A percentile compares a stretch with the other conserved stretches of the same genome.
Conservation (phyloP, 2,888 invertebrate genomes). For the Hypsopygia costalis region DNA sequence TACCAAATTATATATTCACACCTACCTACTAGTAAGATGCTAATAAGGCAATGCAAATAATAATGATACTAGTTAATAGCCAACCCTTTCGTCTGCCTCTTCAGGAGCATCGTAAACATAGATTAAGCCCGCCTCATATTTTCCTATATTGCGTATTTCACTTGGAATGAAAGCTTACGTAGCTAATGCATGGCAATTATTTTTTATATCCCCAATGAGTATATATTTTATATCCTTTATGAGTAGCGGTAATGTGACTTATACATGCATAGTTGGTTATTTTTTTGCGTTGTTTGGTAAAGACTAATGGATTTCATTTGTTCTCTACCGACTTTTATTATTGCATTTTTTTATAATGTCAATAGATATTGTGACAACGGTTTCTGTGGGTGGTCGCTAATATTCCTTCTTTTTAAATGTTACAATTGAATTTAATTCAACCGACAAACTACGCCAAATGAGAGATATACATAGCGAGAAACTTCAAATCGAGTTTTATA, state of each 20-base stretch:
- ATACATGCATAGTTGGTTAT: neutral
- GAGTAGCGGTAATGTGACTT: neutral
- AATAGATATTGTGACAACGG: too few relatives aligned
- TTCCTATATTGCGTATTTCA: neutral
- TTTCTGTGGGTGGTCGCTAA: too few relatives aligned
- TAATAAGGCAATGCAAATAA: too few relatives aligned
- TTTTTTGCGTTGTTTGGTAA: neutral
- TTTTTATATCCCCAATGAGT: constrained; percentile 30
- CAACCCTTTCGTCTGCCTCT: neutral
- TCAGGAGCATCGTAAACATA: neutral
- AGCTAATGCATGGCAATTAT: constrained; percentile 33
- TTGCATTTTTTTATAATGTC: too few relatives aligned
- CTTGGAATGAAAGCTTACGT: neutral
- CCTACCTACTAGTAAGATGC: neutral
- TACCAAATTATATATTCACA: neutral
- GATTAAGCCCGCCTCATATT: neutral
- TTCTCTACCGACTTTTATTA: too few relatives aligned
- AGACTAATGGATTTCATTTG: neutral
- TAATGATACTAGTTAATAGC: too few relatives aligned
- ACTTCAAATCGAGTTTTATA: too few relatives aligned
- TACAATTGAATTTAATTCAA: too few relatives aligned
- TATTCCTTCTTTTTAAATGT: too few relatives aligned
- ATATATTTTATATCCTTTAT: too few relatives aligned
- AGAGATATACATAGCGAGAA: too few relatives aligned
- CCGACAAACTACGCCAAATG: too few relatives aligned